These are phyloP conservation scores for Gymnocheta viridis DNA, from an alignment of 2,888 invertebrate species.

Conservation along the genomic window DNA sequence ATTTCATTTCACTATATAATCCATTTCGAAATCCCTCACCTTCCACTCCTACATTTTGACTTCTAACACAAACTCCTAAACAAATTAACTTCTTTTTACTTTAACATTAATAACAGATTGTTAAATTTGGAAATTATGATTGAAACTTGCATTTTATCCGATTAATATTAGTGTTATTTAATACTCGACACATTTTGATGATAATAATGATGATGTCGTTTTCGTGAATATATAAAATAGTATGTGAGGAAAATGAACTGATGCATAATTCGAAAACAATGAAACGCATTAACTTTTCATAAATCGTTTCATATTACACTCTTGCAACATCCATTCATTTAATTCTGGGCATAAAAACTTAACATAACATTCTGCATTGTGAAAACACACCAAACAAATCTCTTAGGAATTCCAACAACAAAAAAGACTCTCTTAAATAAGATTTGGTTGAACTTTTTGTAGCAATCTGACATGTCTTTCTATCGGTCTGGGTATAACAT, in stretches of 20 bases:
- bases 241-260: slow-evolving; percentile 13
- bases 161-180: slow-evolving; percentile 68
- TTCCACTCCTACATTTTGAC: neutral
- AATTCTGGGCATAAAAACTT: slow-evolving; percentile 30
- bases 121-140: slow-evolving; percentile 55
- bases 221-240: slow-evolving; percentile 34
- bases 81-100: slow-evolving; percentile 14
- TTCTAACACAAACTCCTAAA: slow-evolving; percentile 15
- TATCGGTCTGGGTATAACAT: slow-evolving; percentile 11
- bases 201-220: slow-evolving; percentile 37
- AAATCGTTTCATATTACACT: slow-evolving; percentile 57
- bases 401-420: slow-evolving; percentile 59
- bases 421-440: slow-evolving; percentile 48
- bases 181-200: slow-evolving; percentile 54
- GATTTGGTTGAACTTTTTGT: slow-evolving; percentile 46
- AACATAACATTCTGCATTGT: slow-evolving; percentile 11
- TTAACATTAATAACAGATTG: slow-evolving; percentile 21
- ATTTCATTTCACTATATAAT: too few species aligned
- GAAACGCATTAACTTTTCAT: slow-evolving; percentile 60
- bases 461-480: slow-evolving; percentile 50
- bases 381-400: slow-evolving; percentile 60
- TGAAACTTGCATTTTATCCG: slow-evolving; percentile 64
- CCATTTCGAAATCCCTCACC: neutral
- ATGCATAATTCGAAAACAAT: slow-evolving; percentile 67
- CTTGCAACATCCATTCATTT: slow-evolving; percentile 50